Base-by-base conservation (phyloP, 2,888 invertebrate genomes). In the Notodonta dromedarius region DNA sequence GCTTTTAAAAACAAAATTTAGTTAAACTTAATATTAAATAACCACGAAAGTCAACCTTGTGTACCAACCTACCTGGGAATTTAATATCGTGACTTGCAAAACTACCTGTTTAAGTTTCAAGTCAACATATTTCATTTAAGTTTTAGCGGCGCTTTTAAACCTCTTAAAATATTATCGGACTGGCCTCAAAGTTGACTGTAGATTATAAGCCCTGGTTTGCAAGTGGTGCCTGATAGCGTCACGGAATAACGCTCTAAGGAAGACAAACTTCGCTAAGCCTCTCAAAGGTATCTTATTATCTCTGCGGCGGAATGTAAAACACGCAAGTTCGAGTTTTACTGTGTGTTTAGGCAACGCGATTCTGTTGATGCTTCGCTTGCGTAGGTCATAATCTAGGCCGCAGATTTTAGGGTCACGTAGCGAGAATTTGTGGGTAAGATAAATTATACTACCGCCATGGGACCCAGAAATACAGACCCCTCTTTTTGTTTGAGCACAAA, bases 51-150 rank as follows among this genome's bases (percentile, higher is more conserved):
- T 16, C 59, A 63, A 58, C 57, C 57, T 65, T 62, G 58, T 70
- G 67, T 60, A 70, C 58, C 63, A 61, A 56, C 24, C 24, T 24
- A 24, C 24, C 24, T 24, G 1, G 62, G 63, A 75, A 74, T 74
- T 78, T 73, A 78, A 78, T 79, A 77, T 76, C 59, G 60, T 62
- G 73, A 78, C 67, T 78, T 76, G 51, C 52, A 61, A 71, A 77
- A 70, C 72, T 68, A 67, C 61, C 44, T 63, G 62, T 61, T 73
- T 69, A 79, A 80, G 70, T 80, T 79, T 76, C 70, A 73, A 78
- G 76, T 76, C 74, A 80, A 72, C 79, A 82, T 86, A 84, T 83
- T 85, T 84, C 78, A 84, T 76, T 79, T 74, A 80, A 79, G 75
- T 83, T 81, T 78, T 73, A 75, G 74, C 67, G 73, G 74, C 67